Evolutionary conservation across 2,113 vertebrate species (phyloP), one percentile per base, ranked within the genome.

Genomic region (Actenoides hombroni): DNA sequence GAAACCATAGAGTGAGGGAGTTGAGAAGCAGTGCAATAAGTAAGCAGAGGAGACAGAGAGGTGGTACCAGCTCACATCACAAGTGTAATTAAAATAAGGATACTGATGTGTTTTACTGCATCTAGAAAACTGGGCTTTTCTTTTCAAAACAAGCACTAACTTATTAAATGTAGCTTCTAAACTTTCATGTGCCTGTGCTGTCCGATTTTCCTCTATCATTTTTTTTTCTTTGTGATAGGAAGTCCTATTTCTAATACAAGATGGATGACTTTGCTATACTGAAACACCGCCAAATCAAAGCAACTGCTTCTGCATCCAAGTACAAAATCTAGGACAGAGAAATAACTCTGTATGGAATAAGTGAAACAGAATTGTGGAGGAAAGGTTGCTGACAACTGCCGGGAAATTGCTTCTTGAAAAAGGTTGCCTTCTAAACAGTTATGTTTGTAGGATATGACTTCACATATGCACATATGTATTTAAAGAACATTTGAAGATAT

Each of bases 231-330:
- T 88, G 54, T 70, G 65, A 57, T 92, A 77, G 78, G 46, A 90
- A 88, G 65, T 92, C 54, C 15, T 74, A 13, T 96, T 92, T 93
- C 57, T 89, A 83, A 64, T 86, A 65, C 65, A 64, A 80, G 78
- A 75, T 88, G 85, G 68, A 81, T 96, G 75, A 69, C 67, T 93
- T 94, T 96, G 57, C 65, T 94, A 21, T 86, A 76, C 68, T 83
- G 81, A 94, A 46, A 90, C 44, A 78, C 51, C 1, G 1, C 61
- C 78, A 83, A 93, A 93, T 93, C 88, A 90, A 95, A 94, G n/a
- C 70, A 87, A 39, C 74, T 56, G 42, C 29, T 90, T 71, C 81
- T 69, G 40, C 21, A 8, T 83, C 48, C 67, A 59, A 83, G 53
- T 86, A 60, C 67, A 60, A 83, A 94, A 78, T 88, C 31, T 95